Evolutionary conservation across 2,888 invertebrate genomes (phyloP).

Genomic region (Timema podura): DNA sequence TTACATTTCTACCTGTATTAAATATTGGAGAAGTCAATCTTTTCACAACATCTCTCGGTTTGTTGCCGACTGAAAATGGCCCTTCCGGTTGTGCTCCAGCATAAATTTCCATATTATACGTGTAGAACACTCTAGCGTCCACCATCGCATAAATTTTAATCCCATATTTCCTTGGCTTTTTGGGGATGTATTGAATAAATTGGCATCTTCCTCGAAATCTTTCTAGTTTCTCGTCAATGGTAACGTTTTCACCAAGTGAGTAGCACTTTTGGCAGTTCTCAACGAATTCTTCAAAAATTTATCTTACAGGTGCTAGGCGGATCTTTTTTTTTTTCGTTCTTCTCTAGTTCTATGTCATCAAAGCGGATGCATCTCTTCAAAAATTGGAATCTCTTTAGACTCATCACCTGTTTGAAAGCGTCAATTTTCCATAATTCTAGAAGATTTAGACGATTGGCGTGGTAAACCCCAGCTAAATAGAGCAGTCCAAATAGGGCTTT

Average conservation of each 20-base stretch:
- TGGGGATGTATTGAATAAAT: constrained; percentile 7
- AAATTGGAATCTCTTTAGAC: too few species aligned
- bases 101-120: background rate
- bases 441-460: background rate
- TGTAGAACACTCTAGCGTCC: background rate
- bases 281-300: constrained; percentile 34
- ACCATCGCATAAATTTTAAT: background rate
- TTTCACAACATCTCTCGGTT: background rate
- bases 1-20: background rate
- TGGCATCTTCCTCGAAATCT: constrained; percentile 14
- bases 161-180: background rate
- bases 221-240: constrained; percentile 14
- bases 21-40: background rate
- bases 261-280: constrained; percentile 29
- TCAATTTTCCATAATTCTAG: too few species aligned
- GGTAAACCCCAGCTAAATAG: background rate
- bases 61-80: background rate
- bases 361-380: constrained; percentile 30
- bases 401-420: too few species aligned
- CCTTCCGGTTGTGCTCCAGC: constrained; percentile 9
- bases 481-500: background rate
- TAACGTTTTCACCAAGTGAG: constrained; percentile 30
- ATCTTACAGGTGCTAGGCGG: constrained; percentile 30
- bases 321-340: constrained; percentile 28
- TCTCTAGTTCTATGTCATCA: constrained; percentile 33